A percentile compares a stretch with the other conserved stretches of the same genome.
These are phyloP conservation scores for Mionectes olivaceus DNA, from an alignment of 2,797 vertebrate species.

Conservation along the genomic window DNA sequence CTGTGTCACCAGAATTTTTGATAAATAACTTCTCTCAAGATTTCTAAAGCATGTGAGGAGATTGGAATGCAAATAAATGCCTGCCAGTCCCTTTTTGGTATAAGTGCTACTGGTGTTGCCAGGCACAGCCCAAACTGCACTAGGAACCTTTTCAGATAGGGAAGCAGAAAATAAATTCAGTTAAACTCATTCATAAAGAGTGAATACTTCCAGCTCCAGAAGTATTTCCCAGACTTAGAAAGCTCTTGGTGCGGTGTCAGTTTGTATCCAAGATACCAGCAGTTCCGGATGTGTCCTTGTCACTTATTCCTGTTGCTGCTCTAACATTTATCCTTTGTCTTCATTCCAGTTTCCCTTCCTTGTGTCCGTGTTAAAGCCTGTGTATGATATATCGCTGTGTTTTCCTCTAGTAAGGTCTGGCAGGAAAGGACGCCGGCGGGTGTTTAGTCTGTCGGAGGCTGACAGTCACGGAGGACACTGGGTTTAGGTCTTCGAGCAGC, in stretches of 20 bases:
- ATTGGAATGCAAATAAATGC: not conserved
- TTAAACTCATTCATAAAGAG: not conserved
- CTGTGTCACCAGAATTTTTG: not conserved
- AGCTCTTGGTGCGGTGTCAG: not conserved
- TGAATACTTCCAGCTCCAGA: not conserved
- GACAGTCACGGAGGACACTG: slow-evolving; percentile 89
- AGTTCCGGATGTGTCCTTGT: slow-evolving; percentile 10
- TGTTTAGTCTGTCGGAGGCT: slow-evolving; percentile 89
- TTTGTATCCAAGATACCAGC: not conserved
- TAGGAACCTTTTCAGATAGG: not conserved
- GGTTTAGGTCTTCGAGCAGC: slow-evolving; percentile 86
- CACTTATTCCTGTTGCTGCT: slow-evolving; percentile 45
- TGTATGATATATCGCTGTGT: slow-evolving; percentile 85
- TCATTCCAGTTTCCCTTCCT: slow-evolving; percentile 58
- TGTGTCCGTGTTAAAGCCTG: slow-evolving; percentile 75
- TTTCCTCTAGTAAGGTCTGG: slow-evolving; percentile 89
- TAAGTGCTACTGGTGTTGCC: not conserved
- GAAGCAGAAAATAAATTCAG: not conserved
- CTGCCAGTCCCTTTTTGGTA: not conserved
- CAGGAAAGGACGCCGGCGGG: slow-evolving; percentile 88
- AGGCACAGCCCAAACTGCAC: not conserved
- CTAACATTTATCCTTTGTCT: slow-evolving; percentile 69
- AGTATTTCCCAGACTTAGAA: not conserved
- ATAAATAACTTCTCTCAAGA: not conserved
- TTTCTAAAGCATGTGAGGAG: not conserved